phyloP scores from a whole-genome alignment of 1,140 invertebrate genomes.

The Atta texana region DNA sequence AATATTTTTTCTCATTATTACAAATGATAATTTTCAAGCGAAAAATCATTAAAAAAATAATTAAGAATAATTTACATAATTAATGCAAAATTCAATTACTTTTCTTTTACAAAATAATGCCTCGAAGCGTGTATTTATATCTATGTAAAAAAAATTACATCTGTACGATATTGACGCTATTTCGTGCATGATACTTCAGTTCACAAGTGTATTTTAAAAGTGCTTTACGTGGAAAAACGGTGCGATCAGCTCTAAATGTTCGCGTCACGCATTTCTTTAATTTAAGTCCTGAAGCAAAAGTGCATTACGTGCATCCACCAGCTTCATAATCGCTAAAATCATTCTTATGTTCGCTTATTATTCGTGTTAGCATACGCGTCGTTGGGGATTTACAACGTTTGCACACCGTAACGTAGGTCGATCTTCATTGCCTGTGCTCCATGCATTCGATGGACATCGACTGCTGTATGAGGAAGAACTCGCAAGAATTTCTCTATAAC shows the following conservation, averaged over 20 bases:
- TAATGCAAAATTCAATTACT: background rate
- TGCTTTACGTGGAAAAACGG: background rate
- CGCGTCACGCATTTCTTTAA: conserved; percentile 39
- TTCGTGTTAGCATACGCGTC: conserved; percentile 82
- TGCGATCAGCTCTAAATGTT: conserved; percentile 1
- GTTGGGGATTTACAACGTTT: conserved; percentile 79
- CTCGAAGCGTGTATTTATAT: background rate
- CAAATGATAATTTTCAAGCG: background rate
- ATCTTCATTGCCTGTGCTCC: conserved; percentile 42
- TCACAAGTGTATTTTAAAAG: conserved; percentile 4
- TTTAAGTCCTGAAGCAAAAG: conserved; percentile 55
- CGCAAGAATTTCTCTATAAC: conserved; percentile 21
- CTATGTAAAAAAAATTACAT: background rate
- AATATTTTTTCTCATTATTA: background rate
- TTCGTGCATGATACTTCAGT: background rate
- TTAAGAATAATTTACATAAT: background rate
- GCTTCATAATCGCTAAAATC: conserved; percentile 78
- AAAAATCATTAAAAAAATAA: conserved; percentile 1
- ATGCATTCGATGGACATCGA: conserved; percentile 11
- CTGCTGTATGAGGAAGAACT: conserved; percentile 7
- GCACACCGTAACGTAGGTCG: conserved; percentile 63
- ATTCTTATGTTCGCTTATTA: conserved; percentile 83
- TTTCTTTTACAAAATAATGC: background rate
- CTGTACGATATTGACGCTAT: background rate
- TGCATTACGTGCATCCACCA: conserved; percentile 67